Percentiles rank a stretch among this genome's conserved stretches.
Evolutionary conservation across 2,888 invertebrate genomes (phyloP).

Genomic region (Ormyrus nitidulus): DNA sequence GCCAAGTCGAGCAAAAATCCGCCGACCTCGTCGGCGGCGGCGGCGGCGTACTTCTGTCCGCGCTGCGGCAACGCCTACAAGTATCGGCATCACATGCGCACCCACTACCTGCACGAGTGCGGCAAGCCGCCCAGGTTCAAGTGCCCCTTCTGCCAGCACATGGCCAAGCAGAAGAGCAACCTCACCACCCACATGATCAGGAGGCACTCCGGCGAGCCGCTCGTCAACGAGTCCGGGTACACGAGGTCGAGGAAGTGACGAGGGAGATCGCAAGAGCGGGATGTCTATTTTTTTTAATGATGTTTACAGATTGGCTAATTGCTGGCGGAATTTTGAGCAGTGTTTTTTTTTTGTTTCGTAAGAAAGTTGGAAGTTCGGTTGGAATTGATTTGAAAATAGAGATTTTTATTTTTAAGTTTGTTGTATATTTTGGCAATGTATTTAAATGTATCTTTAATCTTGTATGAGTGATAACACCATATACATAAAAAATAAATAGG

Average conservation of each 20-base stretch:
- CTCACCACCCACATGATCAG: constrained; percentile 33
- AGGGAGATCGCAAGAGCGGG: no score
- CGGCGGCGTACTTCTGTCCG: constrained; percentile 10
- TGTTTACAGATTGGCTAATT: no score
- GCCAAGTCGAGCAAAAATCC: neutral
- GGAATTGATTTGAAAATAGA: no score
- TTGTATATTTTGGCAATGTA: no score
- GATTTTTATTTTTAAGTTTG: no score
- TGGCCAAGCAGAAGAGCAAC: constrained; percentile 45
- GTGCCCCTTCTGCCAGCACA: constrained; percentile 40
- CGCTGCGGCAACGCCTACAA: constrained; percentile 39
- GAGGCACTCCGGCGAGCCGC: constrained; percentile 22
- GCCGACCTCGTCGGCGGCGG: neutral
- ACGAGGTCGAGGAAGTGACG: constrained; percentile 16
- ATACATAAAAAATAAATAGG: no score
- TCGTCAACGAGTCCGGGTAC: constrained; percentile 16
- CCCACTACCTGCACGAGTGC: constrained; percentile 45
- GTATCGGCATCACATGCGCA: constrained; percentile 41
- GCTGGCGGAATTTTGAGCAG: no score
- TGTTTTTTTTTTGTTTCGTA: no score
- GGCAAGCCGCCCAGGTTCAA: constrained; percentile 45
- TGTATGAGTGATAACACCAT: no score
- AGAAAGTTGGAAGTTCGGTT: no score
- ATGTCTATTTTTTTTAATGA: no score
- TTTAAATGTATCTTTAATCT: no score